Evolutionary conservation across 2,888 invertebrate genomes (phyloP), one percentile per base, ranked within the genome.

Genomic region (Eupithecia tripunctaria): DNA sequence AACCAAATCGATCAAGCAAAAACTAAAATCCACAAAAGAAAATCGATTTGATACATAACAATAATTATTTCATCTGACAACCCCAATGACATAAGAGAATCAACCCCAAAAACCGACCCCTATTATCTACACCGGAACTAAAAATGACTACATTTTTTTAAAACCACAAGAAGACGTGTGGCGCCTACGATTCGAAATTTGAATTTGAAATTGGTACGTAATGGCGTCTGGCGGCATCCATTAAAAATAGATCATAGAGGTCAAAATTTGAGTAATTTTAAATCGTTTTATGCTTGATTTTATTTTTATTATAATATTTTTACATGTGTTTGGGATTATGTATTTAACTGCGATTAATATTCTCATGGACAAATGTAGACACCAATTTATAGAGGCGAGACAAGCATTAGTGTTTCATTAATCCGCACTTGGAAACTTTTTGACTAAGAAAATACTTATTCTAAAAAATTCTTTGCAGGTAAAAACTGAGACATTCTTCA

Each of bases 181-280:
- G 85, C 85, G 85, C 85, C 84, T 82, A 77, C 82, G 81, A 79
- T 77, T 82, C 77, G 78, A 86, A 87, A 85, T 88, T 87, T 86
- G 82, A 88, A 88, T 87, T 87, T 77, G 80, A 86, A 87, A 86
- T 86, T 87, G 81, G 85, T 84, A 82, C 84, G 80, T 86, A 86
- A 88, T 85, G 80, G 84, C 88, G 84, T 84, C 86, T 84, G 80
- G 84, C 87, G 84, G 85, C 85, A 81, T 81, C 85, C 85, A 88
- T 89, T 89, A 89, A 84, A 89, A 88, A 85, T 86, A 87, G 86
- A 88, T 88, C 88, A 88, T 87, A 88, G 87, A 85, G 72, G 78
- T 62, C 71, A 67, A 78, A 75, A 76, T 79, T 78, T 60, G 74
- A 82, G 82, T 84, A 88, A 88, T 88, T 88, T 88, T 85, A 85